A percentile compares a stretch with the other conserved stretches of the same genome.
These are phyloP conservation scores for Protobothrops mucrosquamatus DNA, from an alignment of 2,113 vertebrate genomes.

Conservation along the genomic window DNA sequence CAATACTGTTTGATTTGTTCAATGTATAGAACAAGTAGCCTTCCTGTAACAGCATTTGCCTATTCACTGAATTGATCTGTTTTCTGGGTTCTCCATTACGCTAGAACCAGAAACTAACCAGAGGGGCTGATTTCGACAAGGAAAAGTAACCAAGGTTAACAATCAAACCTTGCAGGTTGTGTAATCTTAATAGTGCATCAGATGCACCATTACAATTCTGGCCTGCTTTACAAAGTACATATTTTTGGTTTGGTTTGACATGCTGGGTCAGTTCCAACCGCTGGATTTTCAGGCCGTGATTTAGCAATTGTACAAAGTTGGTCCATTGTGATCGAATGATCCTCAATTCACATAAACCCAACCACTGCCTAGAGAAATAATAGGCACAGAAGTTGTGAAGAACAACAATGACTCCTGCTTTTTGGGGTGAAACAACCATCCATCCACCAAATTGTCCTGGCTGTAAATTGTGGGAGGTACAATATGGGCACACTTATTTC, in stretches of 20 bases:
- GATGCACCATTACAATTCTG: neutral
- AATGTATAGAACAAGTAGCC: neutral
- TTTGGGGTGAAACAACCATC: neutral
- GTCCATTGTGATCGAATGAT: neutral
- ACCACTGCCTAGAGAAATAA: neutral
- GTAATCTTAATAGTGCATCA: neutral
- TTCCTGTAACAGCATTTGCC: neutral
- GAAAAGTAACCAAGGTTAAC: neutral
- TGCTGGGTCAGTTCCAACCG: neutral
- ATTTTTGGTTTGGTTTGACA: neutral
- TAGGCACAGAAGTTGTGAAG: neutral
- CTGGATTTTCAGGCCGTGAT: neutral
- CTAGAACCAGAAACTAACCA: neutral
- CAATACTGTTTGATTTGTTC: neutral
- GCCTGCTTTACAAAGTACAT: neutral
- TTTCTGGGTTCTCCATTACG: neutral
- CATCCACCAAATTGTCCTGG: neutral
- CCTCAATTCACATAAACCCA: neutral
- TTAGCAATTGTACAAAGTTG: neutral
- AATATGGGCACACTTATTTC: neutral
- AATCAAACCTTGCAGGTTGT: neutral
- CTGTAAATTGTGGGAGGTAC: neutral
- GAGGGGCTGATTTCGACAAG: neutral
- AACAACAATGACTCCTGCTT: neutral
- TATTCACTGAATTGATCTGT: neutral